Conservation (phyloP, 1,140 invertebrate species). For the Drosophila bipectinata region DNA sequence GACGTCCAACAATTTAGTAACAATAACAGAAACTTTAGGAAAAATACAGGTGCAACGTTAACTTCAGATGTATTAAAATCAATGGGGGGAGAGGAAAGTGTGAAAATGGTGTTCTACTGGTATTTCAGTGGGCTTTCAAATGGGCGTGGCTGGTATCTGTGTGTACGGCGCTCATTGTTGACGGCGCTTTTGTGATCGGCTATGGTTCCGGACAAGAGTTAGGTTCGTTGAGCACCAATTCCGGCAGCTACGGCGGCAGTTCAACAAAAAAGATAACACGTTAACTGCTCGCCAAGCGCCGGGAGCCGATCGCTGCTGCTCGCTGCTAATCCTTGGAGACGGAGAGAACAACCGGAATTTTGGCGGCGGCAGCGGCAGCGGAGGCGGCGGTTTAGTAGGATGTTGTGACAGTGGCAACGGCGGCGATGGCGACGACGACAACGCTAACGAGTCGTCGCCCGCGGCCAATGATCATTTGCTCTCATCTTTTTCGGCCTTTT, state of each 20-base stretch:
- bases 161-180: constrained; percentile 8
- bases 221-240: constrained; percentile 41
- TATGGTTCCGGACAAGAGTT: constrained; percentile 39
- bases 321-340: constrained; percentile 15
- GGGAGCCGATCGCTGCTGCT: constrained; percentile 16
- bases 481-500: constrained; percentile 60
- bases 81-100: neutral
- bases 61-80: constrained; percentile 22
- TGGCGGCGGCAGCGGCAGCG: constrained; percentile 1
- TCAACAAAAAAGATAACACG: constrained; percentile 66
- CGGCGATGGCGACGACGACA: constrained; percentile 22
- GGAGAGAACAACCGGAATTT: neutral
- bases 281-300: constrained; percentile 47
- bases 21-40: constrained; percentile 24
- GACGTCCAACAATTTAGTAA: constrained; percentile 39
- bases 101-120: neutral
- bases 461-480: constrained; percentile 55
- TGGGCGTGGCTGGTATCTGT: neutral
- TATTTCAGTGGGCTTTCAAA: neutral
- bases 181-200: constrained; percentile 21
- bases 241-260: constrained; percentile 34
- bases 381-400: constrained; percentile 3
- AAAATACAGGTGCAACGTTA: constrained; percentile 30
- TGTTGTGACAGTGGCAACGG: constrained; percentile 26
- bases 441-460: constrained; percentile 1